A percentile compares a stretch with the other conserved stretches of the same genome.
phyloP scores from a whole-genome alignment of 2,113 vertebrate species.

The Platanista minor region DNA sequence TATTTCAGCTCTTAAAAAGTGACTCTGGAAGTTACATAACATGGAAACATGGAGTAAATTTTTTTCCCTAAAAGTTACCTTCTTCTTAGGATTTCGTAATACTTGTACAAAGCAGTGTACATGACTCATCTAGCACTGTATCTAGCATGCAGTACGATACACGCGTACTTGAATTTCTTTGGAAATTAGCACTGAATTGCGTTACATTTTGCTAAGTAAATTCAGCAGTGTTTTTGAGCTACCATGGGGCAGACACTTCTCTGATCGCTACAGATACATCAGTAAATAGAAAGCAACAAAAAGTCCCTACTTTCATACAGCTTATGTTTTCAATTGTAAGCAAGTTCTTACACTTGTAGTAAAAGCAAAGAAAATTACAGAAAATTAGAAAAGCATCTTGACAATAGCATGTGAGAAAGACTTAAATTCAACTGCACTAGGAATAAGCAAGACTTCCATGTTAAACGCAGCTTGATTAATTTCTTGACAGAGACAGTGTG shows the following conservation, averaged over 20 bases:
- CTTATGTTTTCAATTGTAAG: neutral
- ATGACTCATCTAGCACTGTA: neutral
- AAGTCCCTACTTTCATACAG: neutral
- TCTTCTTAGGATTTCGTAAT: neutral
- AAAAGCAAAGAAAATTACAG: neutral
- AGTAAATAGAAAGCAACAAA: neutral
- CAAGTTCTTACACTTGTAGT: neutral
- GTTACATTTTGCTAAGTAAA: neutral
- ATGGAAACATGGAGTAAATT: neutral
- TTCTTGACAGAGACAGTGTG: neutral
- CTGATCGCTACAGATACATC: neutral
- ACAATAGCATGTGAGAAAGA: neutral
- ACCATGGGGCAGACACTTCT: neutral
- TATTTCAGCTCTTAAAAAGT: neutral
- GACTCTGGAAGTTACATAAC: neutral
- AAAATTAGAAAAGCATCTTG: neutral
- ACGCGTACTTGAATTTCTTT: neutral
- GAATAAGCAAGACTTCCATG: neutral
- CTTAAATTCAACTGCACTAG: neutral
- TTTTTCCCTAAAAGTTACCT: neutral
- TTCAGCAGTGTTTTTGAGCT: neutral
- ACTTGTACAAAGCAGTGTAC: neutral
- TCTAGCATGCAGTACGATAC: neutral
- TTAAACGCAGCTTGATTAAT: neutral
- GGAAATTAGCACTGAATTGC: neutral